Percentiles rank a stretch among this genome's conserved stretches.
Conservation (phyloP, 2,888 invertebrate species). For the Lamellibrachia columna region DNA sequence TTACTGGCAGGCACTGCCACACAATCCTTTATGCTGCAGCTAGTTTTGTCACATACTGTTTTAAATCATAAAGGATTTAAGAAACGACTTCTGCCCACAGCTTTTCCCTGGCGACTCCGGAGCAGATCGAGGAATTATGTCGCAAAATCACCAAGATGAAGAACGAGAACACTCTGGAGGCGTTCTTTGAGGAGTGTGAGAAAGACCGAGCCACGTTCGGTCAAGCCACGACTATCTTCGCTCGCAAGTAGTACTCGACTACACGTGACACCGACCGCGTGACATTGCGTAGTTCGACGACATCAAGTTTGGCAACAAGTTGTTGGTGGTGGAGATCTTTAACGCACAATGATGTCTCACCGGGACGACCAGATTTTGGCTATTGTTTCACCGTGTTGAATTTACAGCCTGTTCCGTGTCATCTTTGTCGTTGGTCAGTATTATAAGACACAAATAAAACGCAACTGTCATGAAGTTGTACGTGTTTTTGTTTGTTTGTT, state of each 20-base stretch:
- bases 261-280: constrained; percentile 1
- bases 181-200: background rate
- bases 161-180: background rate
- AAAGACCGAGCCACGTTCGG: background rate
- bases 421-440: background rate
- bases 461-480: background rate
- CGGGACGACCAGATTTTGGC: background rate
- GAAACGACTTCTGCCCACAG: background rate
- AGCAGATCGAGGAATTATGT: background rate
- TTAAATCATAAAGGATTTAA: background rate
- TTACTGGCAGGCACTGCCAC: too few relatives aligned
- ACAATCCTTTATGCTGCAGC: too few relatives aligned
- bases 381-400: background rate
- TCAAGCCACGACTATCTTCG: background rate
- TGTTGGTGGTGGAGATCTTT: background rate
- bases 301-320: background rate
- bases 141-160: background rate
- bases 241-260: background rate
- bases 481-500: background rate
- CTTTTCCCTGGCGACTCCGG: background rate
- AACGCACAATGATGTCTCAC: background rate
- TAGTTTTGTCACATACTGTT: background rate
- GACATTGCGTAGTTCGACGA: background rate
- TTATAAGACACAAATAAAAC: background rate
- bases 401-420: background rate